Evolutionary conservation across 1,140 invertebrate species (phyloP), one percentile per base, ranked within the genome.

Genomic region (Drosophila saltans): DNA sequence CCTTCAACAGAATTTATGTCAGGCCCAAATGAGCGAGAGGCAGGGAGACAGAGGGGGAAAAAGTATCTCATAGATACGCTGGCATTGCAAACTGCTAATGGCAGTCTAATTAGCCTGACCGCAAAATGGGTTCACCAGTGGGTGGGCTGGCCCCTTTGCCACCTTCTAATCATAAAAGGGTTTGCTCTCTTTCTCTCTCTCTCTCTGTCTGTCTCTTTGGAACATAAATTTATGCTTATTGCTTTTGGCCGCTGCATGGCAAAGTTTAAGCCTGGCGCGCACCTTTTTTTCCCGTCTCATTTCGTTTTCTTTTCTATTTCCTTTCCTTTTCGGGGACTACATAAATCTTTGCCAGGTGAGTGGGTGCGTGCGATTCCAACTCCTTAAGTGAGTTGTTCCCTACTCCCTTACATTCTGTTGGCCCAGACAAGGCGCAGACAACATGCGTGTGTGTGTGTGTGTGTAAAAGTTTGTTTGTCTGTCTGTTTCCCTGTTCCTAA

Each of bases 21-120:
- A 43, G 56, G 2, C 21, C n/a, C 63, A 48, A 80, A 75, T 69
- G 60, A 76, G 1, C 43, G 40, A 30, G 39, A 36, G 43, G 40
- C 58, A 65, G 58, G 57, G 56, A 0, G 39, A 36, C 3, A 36
- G 33, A 36, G 33, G 33, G 33, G 28, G 41, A 56, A 65, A 69
- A 80, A 67, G 66, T 67, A 67, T 45, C 62, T 57, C 80, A 74
- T 69, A 59, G 75, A 64, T 86, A 65, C 75, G 77, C 68, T 77
- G 40, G 63, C 57, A 43, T 41, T 30, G 62, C 71, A 45, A 78
- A 78, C 81, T 71, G 83, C 83, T 88, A 86, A 86, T 86, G 83
- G 83, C 83, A 83, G 80, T 80, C 84, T 88, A 88, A 88, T 88
- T 88, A 89, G 83, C 77, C 77, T 86, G 66, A 77, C 79, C 79